Conservation (phyloP, 1,140 invertebrate species). For the Sarcophaga peregrina region DNA sequence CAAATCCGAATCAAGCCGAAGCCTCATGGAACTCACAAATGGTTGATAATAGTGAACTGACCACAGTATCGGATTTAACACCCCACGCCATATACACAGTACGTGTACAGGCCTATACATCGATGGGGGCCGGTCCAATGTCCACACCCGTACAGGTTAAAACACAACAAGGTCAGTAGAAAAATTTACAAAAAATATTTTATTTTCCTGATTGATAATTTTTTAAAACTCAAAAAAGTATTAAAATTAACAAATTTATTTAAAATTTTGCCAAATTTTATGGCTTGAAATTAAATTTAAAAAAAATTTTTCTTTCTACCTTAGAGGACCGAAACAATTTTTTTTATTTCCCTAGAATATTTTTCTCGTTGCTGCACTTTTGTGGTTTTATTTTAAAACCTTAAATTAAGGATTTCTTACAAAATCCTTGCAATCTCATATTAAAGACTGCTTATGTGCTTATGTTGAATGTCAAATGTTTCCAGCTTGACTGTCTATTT, state of each 20-base stretch:
- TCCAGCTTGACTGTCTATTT: neutral
- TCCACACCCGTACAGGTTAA: slow-evolving; percentile 94
- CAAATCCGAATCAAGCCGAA: slow-evolving; percentile 85
- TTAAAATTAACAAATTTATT: neutral
- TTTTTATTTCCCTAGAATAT: too few relatives aligned
- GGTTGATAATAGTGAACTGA: slow-evolving; percentile 92
- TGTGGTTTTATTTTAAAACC: too few relatives aligned
- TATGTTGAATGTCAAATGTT: neutral
- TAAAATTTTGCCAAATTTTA: neutral
- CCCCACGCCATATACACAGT: slow-evolving; percentile 93
- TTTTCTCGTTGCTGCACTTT: too few relatives aligned
- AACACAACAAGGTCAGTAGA: slow-evolving; percentile 89
- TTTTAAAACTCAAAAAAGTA: neutral
- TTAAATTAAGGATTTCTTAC: too few relatives aligned
- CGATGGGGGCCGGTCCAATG: slow-evolving; percentile 89
- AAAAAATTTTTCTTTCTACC: too few relatives aligned
- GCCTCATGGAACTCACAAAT: slow-evolving; percentile 91
- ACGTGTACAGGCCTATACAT: slow-evolving; percentile 89
- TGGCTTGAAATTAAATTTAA: too few relatives aligned
- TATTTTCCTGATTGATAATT: neutral
- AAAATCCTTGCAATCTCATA: too few relatives aligned
- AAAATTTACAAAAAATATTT: neutral
- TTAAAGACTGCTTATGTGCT: too few relatives aligned
- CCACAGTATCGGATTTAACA: slow-evolving; percentile 90
- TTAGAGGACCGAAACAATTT: too few relatives aligned